Evolutionary conservation across 53 echinoderm and acorn worm genomes (phyloP).

Genomic region (Pentamera pediparva): DNA sequence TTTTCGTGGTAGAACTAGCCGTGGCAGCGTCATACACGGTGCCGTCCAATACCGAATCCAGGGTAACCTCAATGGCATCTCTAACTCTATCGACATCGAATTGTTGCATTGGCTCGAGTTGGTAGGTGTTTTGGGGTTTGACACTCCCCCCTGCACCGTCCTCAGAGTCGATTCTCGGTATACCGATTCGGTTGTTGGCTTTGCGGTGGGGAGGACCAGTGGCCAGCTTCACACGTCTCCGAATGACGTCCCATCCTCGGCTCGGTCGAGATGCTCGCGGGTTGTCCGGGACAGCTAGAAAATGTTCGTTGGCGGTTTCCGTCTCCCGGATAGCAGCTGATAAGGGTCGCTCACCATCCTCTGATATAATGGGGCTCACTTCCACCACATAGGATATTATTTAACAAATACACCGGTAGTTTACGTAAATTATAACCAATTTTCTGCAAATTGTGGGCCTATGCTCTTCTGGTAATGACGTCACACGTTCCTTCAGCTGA

Average conservation of each 20-base stretch:
- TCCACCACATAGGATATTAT: too few species aligned
- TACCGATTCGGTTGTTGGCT: not conserved
- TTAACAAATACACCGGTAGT: too few species aligned
- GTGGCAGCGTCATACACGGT: slow-evolving; percentile 39
- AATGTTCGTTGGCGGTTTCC: too few species aligned
- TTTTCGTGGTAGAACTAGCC: slow-evolving; percentile 40
- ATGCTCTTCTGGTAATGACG: too few species aligned
- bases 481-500: too few species aligned
- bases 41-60: slow-evolving; percentile 44
- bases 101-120: slow-evolving; percentile 39
- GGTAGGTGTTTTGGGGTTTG: slow-evolving; percentile 63
- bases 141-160: not conserved
- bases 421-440: too few species aligned
- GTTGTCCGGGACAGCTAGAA: too few species aligned
- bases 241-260: not conserved
- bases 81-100: slow-evolving; percentile 26
- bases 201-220: not conserved
- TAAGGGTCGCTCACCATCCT: too few species aligned
- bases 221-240: slow-evolving; percentile 2
- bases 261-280: not conserved
- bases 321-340: too few species aligned
- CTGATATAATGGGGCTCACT: too few species aligned
- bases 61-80: slow-evolving; percentile 42
- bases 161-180: slow-evolving; percentile 4
- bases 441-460: too few species aligned